These are phyloP conservation scores for honey bee (Apis mellifera) DNA, from an alignment of 1,140 invertebrate species.

Conservation along the genomic window Amel_HAv3.1 CM009939.2:3954501-3955000, in stretches of 20 bases:
- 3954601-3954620: no score
- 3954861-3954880: background rate
- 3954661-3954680: conserved; percentile 8
- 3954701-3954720: conserved; percentile 17
- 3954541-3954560: no score
- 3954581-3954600: no score
- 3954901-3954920: background rate
- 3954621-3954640: background rate
- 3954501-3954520: background rate
- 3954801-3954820: background rate
- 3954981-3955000: background rate
- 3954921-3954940: no score
- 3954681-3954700: background rate
- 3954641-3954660: conserved; percentile 1
- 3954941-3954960: background rate
- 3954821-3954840: background rate
- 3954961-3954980: background rate
- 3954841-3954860: background rate
- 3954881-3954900: background rate
- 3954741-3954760: background rate
- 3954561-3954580: no score
- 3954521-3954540: background rate
- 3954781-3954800: background rate
- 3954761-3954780: background rate
- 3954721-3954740: background rate